Percentiles rank a stretch among this genome's conserved stretches.
phyloP scores from a whole-genome alignment of 2,888 invertebrate species.

The Drosophila phalerata region DNA sequence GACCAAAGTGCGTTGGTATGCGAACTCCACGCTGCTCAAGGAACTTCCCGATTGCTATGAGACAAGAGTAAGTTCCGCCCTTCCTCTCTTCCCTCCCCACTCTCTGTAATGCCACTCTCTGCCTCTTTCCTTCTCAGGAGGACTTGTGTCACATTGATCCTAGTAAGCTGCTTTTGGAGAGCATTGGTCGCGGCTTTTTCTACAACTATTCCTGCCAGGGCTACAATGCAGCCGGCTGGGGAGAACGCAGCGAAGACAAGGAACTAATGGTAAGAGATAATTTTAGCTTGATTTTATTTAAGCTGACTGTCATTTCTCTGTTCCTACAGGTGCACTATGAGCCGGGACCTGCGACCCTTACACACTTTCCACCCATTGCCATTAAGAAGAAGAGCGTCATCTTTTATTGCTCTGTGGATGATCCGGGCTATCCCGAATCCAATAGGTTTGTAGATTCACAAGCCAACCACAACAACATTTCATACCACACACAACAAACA shows the following conservation, averaged over 20 bases:
- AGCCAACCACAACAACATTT: slow-evolving; percentile 32
- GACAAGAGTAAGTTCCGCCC: slow-evolving; percentile 74
- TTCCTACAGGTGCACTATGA: slow-evolving; percentile 87
- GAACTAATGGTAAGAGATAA: slow-evolving; percentile 90
- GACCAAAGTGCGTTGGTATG: slow-evolving; percentile 94
- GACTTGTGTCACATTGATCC: slow-evolving; percentile 94
- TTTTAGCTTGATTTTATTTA: background rate
- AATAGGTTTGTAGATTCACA: slow-evolving; percentile 83
- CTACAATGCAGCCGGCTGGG: slow-evolving; percentile 95
- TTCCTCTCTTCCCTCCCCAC: too few species aligned
- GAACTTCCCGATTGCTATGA: slow-evolving; percentile 92
- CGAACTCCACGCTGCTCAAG: slow-evolving; percentile 93
- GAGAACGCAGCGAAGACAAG: slow-evolving; percentile 90
- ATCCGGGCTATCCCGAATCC: slow-evolving; percentile 92
- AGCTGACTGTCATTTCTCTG: background rate
- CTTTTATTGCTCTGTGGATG: slow-evolving; percentile 93
- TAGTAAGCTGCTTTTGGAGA: slow-evolving; percentile 92
- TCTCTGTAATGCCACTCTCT: background rate
- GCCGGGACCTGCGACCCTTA: slow-evolving; percentile 92
- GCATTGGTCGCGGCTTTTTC: slow-evolving; percentile 95
- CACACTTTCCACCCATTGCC: slow-evolving; percentile 91
- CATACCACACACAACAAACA: slow-evolving; percentile 41
- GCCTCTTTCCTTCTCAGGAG: slow-evolving; percentile 75
- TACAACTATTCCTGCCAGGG: slow-evolving; percentile 98
- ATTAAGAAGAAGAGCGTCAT: slow-evolving; percentile 93